Conservation (phyloP, 2,113 vertebrate genomes). For the Phalacrocorax aristotelis region DNA sequence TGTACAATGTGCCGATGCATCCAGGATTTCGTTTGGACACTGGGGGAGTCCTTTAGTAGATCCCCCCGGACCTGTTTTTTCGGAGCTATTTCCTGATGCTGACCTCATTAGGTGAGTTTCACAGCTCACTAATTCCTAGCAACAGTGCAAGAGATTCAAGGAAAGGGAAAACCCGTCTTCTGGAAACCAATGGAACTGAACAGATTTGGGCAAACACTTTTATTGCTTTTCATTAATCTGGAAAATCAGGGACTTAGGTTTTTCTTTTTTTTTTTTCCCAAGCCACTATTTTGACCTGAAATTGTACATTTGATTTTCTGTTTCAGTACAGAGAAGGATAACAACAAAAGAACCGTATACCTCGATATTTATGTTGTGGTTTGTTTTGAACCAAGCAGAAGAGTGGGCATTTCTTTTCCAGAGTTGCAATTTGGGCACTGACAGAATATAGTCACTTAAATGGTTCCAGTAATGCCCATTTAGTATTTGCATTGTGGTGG, state of each 20-base stretch:
- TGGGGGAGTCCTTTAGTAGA: conserved; percentile 38
- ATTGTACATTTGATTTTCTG: not conserved
- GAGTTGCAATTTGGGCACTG: not conserved
- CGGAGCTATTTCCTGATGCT: conserved; percentile 61
- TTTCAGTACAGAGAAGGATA: not conserved
- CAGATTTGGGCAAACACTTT: conserved; percentile 37
- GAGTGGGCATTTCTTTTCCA: not conserved
- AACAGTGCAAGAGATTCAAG: conserved; percentile 17
- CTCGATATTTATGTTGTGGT: not conserved
- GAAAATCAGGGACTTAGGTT: not conserved
- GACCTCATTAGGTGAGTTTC: conserved; percentile 70
- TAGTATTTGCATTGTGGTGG: conserved; percentile 8
- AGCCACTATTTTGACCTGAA: not conserved
- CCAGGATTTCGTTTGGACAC: conserved; percentile 44
- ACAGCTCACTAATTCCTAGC: conserved; percentile 67
- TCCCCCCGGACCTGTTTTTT: conserved; percentile 40
- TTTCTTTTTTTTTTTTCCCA: not conserved
- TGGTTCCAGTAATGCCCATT: not conserved
- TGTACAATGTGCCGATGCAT: conserved; percentile 46
- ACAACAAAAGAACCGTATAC: not conserved
- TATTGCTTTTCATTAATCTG: conserved; percentile 50
- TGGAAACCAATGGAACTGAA: conserved; percentile 39
- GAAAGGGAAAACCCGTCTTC: conserved; percentile 37
- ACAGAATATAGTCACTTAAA: not conserved
- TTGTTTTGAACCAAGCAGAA: not conserved